Evolutionary conservation across 2,113 vertebrate species (phyloP).

Genomic region (Cnemophilus loriae): DNA sequence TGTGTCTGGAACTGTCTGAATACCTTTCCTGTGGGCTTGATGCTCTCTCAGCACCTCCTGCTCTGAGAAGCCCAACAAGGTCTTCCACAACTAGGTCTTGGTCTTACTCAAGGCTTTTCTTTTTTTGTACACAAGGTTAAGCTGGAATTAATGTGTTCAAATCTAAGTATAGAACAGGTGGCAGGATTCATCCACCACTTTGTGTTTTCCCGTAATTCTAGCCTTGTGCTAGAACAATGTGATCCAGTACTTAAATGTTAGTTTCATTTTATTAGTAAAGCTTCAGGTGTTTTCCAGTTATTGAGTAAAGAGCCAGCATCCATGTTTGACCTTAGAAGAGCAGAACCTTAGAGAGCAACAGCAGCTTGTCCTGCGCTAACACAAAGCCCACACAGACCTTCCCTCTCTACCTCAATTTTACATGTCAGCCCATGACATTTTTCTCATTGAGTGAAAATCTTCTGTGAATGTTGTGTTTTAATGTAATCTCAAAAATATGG

Average conservation of each 20-base stretch:
- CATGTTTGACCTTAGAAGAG: not conserved
- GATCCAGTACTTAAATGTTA: not conserved
- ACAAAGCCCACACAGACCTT: rapidly evolving
- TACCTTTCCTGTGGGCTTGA: no score
- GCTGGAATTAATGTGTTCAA: not conserved
- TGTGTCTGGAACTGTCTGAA: rapidly evolving
- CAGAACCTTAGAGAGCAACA: not conserved
- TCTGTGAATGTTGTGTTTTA: not conserved
- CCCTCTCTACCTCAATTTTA: not conserved
- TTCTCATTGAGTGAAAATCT: not conserved
- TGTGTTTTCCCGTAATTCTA: rapidly evolving
- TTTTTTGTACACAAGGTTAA: not conserved
- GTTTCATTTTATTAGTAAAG: not conserved
- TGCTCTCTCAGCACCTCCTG: not conserved
- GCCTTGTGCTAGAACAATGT: not conserved
- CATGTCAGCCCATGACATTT: not conserved
- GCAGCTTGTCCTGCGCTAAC: not conserved
- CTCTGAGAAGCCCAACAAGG: not conserved
- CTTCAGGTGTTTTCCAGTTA: not conserved
- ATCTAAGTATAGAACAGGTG: not conserved
- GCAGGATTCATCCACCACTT: rapidly evolving
- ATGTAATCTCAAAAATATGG: not conserved
- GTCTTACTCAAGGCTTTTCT: not conserved
- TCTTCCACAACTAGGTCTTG: not conserved
- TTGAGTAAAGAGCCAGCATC: not conserved